Percentiles rank a stretch among this genome's conserved stretches.
Evolutionary conservation across 2,888 invertebrate species (phyloP).

Genomic region (Oscheius sp.): DNA sequence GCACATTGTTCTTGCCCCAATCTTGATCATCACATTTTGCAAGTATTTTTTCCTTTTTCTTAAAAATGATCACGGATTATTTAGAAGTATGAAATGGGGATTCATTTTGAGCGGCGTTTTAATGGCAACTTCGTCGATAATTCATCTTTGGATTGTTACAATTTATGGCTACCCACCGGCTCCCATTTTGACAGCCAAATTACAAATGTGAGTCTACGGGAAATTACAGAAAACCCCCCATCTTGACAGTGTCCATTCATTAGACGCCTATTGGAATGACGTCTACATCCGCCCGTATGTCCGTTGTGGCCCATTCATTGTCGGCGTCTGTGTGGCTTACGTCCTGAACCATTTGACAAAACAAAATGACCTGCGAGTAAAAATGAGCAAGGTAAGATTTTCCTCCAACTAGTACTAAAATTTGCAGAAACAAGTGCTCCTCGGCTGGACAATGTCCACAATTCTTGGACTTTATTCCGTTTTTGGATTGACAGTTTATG

Average conservation of each 20-base stretch:
- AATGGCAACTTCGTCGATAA: slow-evolving; percentile 50
- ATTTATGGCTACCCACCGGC: slow-evolving; percentile 70
- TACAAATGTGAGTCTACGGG: slow-evolving; percentile 62
- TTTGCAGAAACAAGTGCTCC: slow-evolving; percentile 42
- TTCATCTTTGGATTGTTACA: slow-evolving; percentile 60
- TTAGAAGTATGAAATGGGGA: slow-evolving; percentile 28
- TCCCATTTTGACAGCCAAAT: slow-evolving; percentile 68
- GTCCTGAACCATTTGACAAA: slow-evolving; percentile 63
- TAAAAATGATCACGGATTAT: slow-evolving; percentile 11
- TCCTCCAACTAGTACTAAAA: too few species aligned
- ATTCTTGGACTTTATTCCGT: slow-evolving; percentile 65
- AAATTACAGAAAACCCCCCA: background rate
- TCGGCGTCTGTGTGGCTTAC: slow-evolving; percentile 75
- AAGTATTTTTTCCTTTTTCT: background rate
- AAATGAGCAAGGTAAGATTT: slow-evolving; percentile 43
- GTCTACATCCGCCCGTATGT: slow-evolving; percentile 75
- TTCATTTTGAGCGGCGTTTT: slow-evolving; percentile 27
- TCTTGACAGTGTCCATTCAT: slow-evolving; percentile 36
- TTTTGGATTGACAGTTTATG: slow-evolving; percentile 70
- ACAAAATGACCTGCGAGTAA: slow-evolving; percentile 51
- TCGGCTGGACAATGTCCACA: slow-evolving; percentile 48
- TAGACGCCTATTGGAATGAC: slow-evolving; percentile 71
- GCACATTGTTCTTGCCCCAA: slow-evolving; percentile 79
- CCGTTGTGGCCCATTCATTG: slow-evolving; percentile 75
- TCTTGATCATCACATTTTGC: slow-evolving; percentile 78